These are phyloP conservation scores for Chaetodon trifasciatus DNA, from an alignment of 2,797 vertebrate genomes.

Conservation along the genomic window DNA sequence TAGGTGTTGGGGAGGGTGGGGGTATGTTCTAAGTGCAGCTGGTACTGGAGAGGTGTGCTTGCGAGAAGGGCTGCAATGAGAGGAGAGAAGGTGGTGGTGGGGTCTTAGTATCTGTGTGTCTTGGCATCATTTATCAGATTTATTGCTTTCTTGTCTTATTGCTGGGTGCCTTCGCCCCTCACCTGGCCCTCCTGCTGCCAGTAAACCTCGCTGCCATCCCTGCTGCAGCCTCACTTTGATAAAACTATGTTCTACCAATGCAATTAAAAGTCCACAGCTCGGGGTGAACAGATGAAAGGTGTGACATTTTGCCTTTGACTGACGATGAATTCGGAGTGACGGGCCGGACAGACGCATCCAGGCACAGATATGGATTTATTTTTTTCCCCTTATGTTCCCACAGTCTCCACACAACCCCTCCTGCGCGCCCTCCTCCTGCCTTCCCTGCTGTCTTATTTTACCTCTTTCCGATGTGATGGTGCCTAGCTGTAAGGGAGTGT, in stretches of 20 bases:
- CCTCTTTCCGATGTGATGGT: conserved; percentile 63
- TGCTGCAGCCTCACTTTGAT: conserved; percentile 46
- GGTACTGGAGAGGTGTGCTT: conserved; percentile 55
- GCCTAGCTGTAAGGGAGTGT: conserved; percentile 62
- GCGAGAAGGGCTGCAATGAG: no score
- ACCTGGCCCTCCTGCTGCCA: conserved; percentile 54
- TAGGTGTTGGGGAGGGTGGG: conserved; percentile 35
- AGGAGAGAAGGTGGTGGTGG: conserved; percentile 28
- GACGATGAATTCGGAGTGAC: conserved; percentile 76
- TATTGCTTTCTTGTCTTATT: conserved; percentile 84
- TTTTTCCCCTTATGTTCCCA: conserved; percentile 35
- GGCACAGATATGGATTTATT: conserved; percentile 78
- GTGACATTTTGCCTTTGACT: conserved; percentile 80
- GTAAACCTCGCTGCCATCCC: conserved; percentile 23
- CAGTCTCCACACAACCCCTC: conserved; percentile 23
- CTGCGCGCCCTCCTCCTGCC: conserved; percentile 23
- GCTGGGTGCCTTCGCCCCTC: conserved; percentile 59
- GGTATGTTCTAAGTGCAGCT: conserved; percentile 42
- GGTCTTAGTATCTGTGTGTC: conserved; percentile 65
- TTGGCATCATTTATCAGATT: conserved; percentile 84
- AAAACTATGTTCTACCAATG: conserved; percentile 59
- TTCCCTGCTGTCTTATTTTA: conserved; percentile 56
- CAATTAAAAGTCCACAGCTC: conserved; percentile 78
- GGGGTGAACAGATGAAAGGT: conserved; percentile 72
- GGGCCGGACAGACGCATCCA: conserved; percentile 57